Evolutionary conservation across 2,113 vertebrate species (phyloP).

Genomic region (Dipodomys spectabilis): DNA sequence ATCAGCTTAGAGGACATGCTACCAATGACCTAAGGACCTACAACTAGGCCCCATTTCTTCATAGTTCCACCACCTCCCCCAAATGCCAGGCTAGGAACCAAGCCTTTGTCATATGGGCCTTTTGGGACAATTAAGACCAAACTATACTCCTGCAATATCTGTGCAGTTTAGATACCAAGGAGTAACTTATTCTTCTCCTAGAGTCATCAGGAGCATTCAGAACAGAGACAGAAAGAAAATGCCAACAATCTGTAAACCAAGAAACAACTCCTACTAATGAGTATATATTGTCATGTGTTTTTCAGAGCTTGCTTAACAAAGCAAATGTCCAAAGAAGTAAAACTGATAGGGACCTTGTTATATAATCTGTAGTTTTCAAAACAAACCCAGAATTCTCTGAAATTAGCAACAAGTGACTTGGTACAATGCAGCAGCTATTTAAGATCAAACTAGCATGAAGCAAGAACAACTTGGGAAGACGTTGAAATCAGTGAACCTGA

Average conservation of each 20-base stretch:
- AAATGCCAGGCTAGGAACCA: no score
- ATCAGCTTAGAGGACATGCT: no score
- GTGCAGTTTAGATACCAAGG: not conserved
- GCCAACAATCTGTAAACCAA: slow-evolving; percentile 15
- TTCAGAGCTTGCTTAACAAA: slow-evolving; percentile 39
- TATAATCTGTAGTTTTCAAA: not conserved
- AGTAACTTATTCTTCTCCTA: slow-evolving; percentile 6
- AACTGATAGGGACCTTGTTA: not conserved
- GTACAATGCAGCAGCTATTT: not conserved
- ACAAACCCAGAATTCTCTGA: not conserved
- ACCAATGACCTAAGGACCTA: no score
- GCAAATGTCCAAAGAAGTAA: slow-evolving; percentile 47
- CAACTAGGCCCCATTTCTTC: no score
- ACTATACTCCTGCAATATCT: not conserved
- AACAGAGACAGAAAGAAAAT: not conserved
- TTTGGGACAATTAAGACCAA: no score
- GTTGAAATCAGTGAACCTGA: not conserved
- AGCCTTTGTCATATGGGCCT: no score
- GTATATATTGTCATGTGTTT: slow-evolving; percentile 36
- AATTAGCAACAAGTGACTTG: slow-evolving; percentile 4
- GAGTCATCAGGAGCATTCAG: not conserved
- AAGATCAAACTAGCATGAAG: not conserved
- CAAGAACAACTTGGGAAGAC: not conserved
- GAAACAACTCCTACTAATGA: slow-evolving; percentile 22
- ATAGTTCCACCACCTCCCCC: no score